These are phyloP conservation scores for Poeciliopsis turneri DNA, from an alignment of 2,797 vertebrate genomes.

Conservation along the genomic window DNA sequence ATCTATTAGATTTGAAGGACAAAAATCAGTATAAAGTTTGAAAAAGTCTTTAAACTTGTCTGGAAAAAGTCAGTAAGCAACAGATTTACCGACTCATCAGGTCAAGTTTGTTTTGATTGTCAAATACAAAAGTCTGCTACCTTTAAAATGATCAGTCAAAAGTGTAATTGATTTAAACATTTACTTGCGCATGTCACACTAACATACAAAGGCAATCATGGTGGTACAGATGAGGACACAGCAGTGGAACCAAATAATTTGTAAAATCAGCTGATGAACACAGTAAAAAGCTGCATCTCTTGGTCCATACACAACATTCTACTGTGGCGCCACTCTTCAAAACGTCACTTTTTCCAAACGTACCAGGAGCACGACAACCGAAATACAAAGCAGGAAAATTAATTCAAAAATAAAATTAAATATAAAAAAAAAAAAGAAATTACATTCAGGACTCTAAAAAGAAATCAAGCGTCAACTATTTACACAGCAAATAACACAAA, in stretches of 20 bases:
- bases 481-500: conserved; percentile 82
- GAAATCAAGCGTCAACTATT: conserved; percentile 71
- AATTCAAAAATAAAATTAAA: conserved; percentile 44
- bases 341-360: conserved; percentile 46
- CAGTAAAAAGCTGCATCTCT: conserved; percentile 67
- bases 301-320: conserved; percentile 71
- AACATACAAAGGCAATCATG: conserved; percentile 70
- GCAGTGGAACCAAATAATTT: conserved; percentile 51
- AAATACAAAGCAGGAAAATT: conserved; percentile 24
- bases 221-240: conserved; percentile 69
- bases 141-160: conserved; percentile 1
- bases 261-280: conserved; percentile 38
- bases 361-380: conserved; percentile 9
- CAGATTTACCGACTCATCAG: no score
- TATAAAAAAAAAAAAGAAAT: conserved; percentile 34
- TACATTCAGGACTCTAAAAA: conserved; percentile 58
- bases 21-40: no score
- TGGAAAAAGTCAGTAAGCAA: no score
- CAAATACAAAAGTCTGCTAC: not conserved
- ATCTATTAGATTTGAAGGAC: no score
- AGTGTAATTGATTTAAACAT: conserved; percentile 78
- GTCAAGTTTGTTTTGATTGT: no score
- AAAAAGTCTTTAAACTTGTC: no score
- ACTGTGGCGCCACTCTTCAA: conserved; percentile 52
- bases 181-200: conserved; percentile 80